These are phyloP conservation scores for Muscicapa adusta DNA, from an alignment of 2,113 vertebrate genomes.

Conservation along the genomic window DNA sequence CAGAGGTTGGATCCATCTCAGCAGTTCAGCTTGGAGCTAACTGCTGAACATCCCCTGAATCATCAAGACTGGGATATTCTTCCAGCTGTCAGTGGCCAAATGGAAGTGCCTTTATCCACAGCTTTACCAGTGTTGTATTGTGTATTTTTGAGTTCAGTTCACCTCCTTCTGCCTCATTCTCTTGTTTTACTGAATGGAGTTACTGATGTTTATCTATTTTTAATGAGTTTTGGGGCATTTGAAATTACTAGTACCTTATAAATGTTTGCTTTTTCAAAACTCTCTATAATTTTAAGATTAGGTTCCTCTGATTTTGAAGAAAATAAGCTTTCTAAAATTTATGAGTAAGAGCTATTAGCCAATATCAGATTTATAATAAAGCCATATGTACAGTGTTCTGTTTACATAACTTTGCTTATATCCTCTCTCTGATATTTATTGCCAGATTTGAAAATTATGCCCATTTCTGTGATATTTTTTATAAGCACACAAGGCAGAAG, in stretches of 20 bases:
- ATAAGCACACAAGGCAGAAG: neutral
- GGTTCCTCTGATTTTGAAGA: neutral
- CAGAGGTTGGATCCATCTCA: neutral
- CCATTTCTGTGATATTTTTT: neutral
- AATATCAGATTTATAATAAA: slow-evolving; percentile 4
- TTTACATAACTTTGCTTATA: neutral
- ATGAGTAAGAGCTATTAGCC: neutral
- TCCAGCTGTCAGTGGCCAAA: neutral
- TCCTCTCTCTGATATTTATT: neutral
- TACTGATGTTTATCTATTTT: neutral
- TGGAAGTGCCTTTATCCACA: neutral
- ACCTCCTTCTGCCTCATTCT: neutral
- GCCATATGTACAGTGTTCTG: neutral
- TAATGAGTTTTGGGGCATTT: neutral
- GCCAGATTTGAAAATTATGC: neutral
- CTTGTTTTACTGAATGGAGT: neutral
- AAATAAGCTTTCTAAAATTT: neutral
- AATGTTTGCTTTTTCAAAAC: neutral
- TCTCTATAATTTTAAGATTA: neutral
- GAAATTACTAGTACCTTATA: neutral
- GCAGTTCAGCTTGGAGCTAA: neutral
- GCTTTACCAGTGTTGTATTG: neutral
- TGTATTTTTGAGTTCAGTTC: neutral
- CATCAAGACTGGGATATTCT: neutral
- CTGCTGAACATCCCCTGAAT: neutral